phyloP scores from a whole-genome alignment of 2,113 vertebrate genomes.

The Hippolais icterina region DNA sequence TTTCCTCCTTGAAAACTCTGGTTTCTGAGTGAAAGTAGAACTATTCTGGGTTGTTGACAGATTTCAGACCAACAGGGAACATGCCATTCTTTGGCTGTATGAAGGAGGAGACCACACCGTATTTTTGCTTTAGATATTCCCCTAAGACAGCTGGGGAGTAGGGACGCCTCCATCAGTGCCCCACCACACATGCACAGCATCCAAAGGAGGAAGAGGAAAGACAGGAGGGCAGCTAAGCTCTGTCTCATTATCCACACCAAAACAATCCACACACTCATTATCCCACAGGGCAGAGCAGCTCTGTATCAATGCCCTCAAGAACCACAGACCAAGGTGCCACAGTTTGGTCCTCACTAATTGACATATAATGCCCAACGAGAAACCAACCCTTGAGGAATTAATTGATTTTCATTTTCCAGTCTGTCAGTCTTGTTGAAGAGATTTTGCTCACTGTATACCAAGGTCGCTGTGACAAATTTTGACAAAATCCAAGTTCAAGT shows the following conservation, averaged over 20 bases:
- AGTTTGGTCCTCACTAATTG: background rate
- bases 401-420: background rate
- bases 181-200: background rate
- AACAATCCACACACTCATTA: background rate
- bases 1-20: background rate
- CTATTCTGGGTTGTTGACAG: background rate
- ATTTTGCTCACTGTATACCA: background rate
- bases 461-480: background rate
- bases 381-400: background rate
- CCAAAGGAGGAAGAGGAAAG: background rate
- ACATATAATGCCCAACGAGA: background rate
- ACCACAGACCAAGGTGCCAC: background rate
- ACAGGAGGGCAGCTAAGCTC: background rate
- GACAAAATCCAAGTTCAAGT: constrained; percentile 22
- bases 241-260: background rate
- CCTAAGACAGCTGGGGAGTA: background rate
- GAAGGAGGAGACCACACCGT: background rate
- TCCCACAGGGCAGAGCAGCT: background rate
- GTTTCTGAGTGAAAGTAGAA: background rate
- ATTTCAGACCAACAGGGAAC: constrained; percentile 14
- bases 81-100: background rate
- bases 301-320: background rate
- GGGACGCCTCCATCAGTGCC: background rate
- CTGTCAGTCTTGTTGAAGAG: background rate
- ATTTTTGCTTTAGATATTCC: background rate